Percentiles rank a stretch among this genome's conserved stretches.
Evolutionary conservation across 1,140 invertebrate genomes (phyloP).

Genomic region (Nilaparvata lugens): DNA sequence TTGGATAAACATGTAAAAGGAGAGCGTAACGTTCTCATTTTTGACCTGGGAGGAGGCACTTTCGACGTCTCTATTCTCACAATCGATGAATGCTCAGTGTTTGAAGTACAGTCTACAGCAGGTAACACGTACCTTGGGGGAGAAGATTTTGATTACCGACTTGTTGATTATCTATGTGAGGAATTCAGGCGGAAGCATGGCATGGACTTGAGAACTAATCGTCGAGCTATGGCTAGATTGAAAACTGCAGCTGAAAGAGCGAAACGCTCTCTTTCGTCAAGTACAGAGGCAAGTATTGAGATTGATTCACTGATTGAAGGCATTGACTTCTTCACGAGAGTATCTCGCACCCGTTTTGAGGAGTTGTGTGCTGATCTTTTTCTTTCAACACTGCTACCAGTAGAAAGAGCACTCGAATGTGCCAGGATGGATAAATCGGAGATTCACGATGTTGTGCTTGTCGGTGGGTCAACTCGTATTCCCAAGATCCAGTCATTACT

Average conservation of each 20-base stretch:
- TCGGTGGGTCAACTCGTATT: slow-evolving; percentile 96
- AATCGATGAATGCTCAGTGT: slow-evolving; percentile 80
- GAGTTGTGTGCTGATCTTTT: slow-evolving; percentile 91
- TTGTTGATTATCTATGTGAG: slow-evolving; percentile 93
- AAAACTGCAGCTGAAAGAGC: slow-evolving; percentile 92
- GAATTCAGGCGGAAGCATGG: slow-evolving; percentile 98
- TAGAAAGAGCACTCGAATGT: slow-evolving; percentile 88
- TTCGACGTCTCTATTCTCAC: slow-evolving; percentile 79
- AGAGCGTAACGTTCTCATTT: slow-evolving; percentile 60
- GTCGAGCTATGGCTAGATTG: slow-evolving; percentile 81
- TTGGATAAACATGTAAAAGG: slow-evolving; percentile 67
- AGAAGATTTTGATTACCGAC: slow-evolving; percentile 93
- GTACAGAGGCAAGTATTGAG: slow-evolving; percentile 88
- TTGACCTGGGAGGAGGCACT: slow-evolving; percentile 65
- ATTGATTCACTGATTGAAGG: slow-evolving; percentile 94
- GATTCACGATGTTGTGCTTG: slow-evolving; percentile 93
- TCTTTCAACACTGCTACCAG: slow-evolving; percentile 84
- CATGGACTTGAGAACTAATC: slow-evolving; percentile 84
- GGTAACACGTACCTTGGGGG: slow-evolving; percentile 97
- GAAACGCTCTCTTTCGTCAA: slow-evolving; percentile 90
- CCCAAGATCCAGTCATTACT: slow-evolving; percentile 94
- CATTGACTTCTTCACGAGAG: slow-evolving; percentile 92
- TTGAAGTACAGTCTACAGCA: slow-evolving; percentile 95
- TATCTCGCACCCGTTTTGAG: slow-evolving; percentile 90
- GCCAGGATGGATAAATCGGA: slow-evolving; percentile 87